A percentile compares a stretch with the other conserved stretches of the same genome.
Evolutionary conservation across 2,113 vertebrate genomes (phyloP).

Genomic region (Gallinago paraguaiae): DNA sequence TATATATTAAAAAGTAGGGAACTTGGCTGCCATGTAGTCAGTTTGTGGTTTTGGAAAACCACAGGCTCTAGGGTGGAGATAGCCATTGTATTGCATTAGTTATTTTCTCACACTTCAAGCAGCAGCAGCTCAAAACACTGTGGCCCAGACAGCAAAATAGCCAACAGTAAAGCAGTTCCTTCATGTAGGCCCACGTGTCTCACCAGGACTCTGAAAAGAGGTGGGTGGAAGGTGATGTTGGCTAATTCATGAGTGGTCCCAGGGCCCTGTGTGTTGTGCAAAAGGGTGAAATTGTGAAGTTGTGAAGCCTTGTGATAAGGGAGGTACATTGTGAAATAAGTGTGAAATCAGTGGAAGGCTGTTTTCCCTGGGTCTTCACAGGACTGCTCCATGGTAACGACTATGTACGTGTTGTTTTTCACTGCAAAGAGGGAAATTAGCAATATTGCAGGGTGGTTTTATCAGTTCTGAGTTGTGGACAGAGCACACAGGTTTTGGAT

Average conservation of each 20-base stretch:
- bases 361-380: not conserved
- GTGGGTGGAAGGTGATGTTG: not conserved
- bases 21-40: not conserved
- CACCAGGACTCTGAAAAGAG: not conserved
- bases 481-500: not conserved
- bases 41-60: constrained; percentile 25
- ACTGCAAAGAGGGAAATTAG: not conserved
- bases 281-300: not conserved
- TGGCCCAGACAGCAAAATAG: not conserved
- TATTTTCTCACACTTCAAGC: not conserved
- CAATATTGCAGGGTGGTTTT: not conserved
- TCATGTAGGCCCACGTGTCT: not conserved
- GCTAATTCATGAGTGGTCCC: not conserved
- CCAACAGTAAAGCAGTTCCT: not conserved
- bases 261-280: not conserved
- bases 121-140: not conserved
- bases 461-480: not conserved
- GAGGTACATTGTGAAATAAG: rapidly evolving
- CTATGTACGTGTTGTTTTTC: not conserved
- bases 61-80: constrained; percentile 8
- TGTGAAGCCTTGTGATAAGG: not conserved
- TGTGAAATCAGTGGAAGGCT: rapidly evolving
- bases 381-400: rapidly evolving
- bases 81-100: not conserved
- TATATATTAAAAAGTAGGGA: not conserved